Evolutionary conservation across 2,113 vertebrate genomes (phyloP).

Genomic region (Laticauda colubrina): DNA sequence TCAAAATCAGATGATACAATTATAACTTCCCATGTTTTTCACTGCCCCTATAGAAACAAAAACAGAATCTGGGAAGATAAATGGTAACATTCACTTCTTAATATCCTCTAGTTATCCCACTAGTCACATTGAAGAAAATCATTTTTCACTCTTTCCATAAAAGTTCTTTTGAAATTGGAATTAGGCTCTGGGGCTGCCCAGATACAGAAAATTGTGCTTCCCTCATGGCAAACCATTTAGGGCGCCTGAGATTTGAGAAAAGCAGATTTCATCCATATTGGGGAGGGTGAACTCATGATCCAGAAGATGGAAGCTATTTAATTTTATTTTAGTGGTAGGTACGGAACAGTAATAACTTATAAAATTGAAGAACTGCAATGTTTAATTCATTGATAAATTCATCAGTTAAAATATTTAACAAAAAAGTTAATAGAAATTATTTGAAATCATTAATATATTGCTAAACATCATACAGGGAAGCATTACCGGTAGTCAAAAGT

Average conservation of each 20-base stretch:
- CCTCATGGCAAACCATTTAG: background rate
- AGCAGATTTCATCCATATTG: background rate
- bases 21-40: background rate
- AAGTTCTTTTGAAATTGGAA: background rate
- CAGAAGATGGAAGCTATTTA: background rate
- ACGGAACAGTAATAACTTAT: background rate
- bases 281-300: background rate
- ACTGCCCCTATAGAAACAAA: background rate
- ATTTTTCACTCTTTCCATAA: background rate
- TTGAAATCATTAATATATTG: background rate
- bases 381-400: background rate
- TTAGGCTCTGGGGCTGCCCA: background rate
- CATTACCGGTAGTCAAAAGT: background rate
- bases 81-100: background rate
- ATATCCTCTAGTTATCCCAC: background rate
- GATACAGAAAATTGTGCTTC: no score
- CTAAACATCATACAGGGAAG: background rate
- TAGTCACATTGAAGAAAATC: no score
- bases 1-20: conserved; percentile 7
- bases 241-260: background rate
- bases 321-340: background rate
- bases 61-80: background rate
- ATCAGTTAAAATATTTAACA: background rate
- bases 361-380: background rate
- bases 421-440: background rate